Base-by-base conservation (phyloP, 2,888 invertebrate species). In the Suillia variegata region DNA sequence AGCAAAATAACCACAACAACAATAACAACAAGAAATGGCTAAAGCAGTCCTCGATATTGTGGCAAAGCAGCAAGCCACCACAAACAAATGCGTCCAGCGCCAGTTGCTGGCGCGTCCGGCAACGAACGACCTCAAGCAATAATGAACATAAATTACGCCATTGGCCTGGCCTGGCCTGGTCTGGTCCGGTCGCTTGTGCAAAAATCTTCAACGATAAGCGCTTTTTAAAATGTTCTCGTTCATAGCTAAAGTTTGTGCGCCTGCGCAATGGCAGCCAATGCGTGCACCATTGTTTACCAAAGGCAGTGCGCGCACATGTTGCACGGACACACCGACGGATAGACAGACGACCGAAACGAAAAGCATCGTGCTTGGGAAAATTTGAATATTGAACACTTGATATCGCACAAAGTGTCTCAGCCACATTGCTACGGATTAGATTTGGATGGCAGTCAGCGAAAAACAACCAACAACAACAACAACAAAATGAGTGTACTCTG, bases 71-170 rank as follows among this genome's bases (percentile, higher is more conserved):
- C 34, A 4, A 5, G 1, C 34, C 17, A 13, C 42, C 38, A 8
- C 12, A 4, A 10, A 4, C 47, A 49, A 13, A 13, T 24, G 13
- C 49, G 24, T 4, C 5, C 4, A 20, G 47, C 21, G n/a, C n/a
- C n/a, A n/a, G n/a, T n/a, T n/a, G n/a, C n/a, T n/a, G n/a, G n/a
- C n/a, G 42, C 42, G 21, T 38, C 62, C 75, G 73, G 74, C 66
- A 74, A 74, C 72, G 72, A 72, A 75, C 72, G 72, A 72, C 72
- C 72, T 72, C 74, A 72, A 74, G 73, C n/a, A 75, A 75, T 72
- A 72, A 72, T 72, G 75, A 74, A 75, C 72, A 72, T 72, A 72
- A 72, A 72, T 72, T 75, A 75, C 75, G 72, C 74, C 75, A 75
- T 72, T 75, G 72, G 45, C 18, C 45, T n/a, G n/a, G n/a, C n/a